These are phyloP conservation scores for Erythrocercus mccallii DNA, from an alignment of 2,113 vertebrate genomes.

Conservation along the genomic window DNA sequence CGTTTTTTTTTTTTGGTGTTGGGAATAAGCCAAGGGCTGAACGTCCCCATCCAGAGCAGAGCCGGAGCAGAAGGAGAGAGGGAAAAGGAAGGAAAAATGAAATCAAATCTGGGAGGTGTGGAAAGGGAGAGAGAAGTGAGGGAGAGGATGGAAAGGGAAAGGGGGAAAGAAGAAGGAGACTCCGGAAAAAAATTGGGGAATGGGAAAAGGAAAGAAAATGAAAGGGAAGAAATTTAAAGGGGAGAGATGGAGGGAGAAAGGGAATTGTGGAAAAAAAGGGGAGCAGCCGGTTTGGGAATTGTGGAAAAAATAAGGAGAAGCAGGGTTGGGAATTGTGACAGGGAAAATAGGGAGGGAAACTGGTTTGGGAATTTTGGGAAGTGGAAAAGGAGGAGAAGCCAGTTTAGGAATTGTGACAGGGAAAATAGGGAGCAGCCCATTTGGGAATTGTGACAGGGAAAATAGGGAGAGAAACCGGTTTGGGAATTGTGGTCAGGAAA, in stretches of 20 bases:
- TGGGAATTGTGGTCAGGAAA: no score
- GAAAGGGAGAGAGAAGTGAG: neutral
- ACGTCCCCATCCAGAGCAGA: neutral
- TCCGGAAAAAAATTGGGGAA: neutral
- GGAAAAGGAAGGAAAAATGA: neutral
- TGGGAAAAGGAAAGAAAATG: neutral
- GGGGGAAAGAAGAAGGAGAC: neutral
- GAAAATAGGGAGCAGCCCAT: rapidly evolving
- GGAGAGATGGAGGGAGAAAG: neutral
- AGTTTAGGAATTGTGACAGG: neutral
- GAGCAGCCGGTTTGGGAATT: rapidly evolving
- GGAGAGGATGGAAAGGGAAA: neutral
- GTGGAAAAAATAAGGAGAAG: neutral
- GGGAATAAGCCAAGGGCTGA: neutral
- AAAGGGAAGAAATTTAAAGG: neutral
- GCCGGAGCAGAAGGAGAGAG: neutral
- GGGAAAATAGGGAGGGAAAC: neutral
- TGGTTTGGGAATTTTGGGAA: neutral
- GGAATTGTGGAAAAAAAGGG: neutral
- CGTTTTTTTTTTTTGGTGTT: neutral
- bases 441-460: neutral
- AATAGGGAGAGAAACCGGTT: neutral
- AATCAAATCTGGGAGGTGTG: neutral
- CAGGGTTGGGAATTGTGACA: neutral
- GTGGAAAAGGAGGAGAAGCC: neutral